Conservation (phyloP, 2,797 vertebrate species). For the Urocyon cinereoargenteus region DNA sequence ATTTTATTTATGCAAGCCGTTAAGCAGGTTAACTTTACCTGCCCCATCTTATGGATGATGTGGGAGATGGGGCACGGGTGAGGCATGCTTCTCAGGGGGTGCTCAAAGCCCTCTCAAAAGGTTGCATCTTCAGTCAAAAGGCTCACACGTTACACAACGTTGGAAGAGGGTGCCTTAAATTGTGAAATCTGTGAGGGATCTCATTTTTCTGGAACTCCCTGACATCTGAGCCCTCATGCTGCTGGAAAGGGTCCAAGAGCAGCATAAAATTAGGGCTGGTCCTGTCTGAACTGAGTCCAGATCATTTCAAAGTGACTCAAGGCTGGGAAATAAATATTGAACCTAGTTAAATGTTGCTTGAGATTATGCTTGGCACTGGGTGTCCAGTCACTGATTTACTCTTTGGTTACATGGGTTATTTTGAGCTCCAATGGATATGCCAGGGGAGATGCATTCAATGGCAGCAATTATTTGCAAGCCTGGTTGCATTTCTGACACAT, state of each 20-base stretch:
- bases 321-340: conserved; percentile 84
- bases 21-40: conserved; percentile 27
- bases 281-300: conserved; percentile 79
- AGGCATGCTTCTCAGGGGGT: not conserved
- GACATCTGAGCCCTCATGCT: conserved; percentile 77
- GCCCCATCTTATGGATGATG: not conserved
- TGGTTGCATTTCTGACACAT: conserved; percentile 81
- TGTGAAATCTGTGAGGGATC: conserved; percentile 78
- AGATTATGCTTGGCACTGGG: conserved; percentile 84
- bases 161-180: conserved; percentile 60
- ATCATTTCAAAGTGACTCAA: conserved; percentile 85
- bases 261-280: conserved; percentile 82
- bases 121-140: conserved; percentile 52
- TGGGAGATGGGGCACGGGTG: not conserved
- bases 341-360: conserved; percentile 85
- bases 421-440: conserved; percentile 80
- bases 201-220: conserved; percentile 81
- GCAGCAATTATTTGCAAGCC: conserved; percentile 80
- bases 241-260: conserved; percentile 78
- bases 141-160: conserved; percentile 66
- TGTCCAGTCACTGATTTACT: conserved; percentile 84
- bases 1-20: not conserved
- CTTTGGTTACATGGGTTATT: conserved; percentile 83
- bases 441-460: conserved; percentile 80
- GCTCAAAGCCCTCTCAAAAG: conserved; percentile 48